Evolutionary conservation across 2,797 vertebrate species (phyloP).

Genomic region (Liparis tanakae): DNA sequence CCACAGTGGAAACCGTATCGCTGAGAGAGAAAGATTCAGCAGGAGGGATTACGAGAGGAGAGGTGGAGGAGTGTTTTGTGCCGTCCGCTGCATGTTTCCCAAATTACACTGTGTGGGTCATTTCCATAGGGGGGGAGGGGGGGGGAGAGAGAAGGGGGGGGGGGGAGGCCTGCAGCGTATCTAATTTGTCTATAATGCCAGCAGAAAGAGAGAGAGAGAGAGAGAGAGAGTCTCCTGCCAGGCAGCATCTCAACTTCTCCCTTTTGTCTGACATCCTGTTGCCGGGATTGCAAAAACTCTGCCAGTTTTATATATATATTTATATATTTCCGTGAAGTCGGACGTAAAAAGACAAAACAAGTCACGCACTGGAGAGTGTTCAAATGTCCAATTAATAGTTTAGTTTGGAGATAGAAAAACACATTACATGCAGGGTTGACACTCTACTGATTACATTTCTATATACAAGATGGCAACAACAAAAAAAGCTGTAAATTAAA

Average conservation of each 20-base stretch:
- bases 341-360: conserved; percentile 23
- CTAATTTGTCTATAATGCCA: conserved; percentile 91
- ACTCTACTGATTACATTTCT: not conserved
- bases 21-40: conserved; percentile 65
- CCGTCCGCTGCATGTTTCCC: conserved; percentile 85
- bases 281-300: conserved; percentile 40
- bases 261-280: conserved; percentile 63
- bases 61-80: conserved; percentile 83
- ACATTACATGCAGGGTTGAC: not conserved
- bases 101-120: conserved; percentile 89
- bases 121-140: conserved; percentile 75
- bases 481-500: too few species aligned
- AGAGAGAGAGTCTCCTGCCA: conserved; percentile 62
- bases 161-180: conserved; percentile 78
- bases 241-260: conserved; percentile 58
- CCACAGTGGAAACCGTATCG: conserved; percentile 39
- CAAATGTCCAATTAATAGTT: not conserved
- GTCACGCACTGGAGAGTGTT: not conserved
- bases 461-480: not conserved
- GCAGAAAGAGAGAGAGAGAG: conserved; percentile 81
- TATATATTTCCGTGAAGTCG: conserved; percentile 21
- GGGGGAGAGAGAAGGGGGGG: too few species aligned
- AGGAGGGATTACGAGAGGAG: conserved; percentile 76
- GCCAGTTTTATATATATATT: conserved; percentile 25
- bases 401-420: not conserved